Base-by-base conservation (phyloP, 2,888 invertebrate genomes). In the Erannis defoliaria region DNA sequence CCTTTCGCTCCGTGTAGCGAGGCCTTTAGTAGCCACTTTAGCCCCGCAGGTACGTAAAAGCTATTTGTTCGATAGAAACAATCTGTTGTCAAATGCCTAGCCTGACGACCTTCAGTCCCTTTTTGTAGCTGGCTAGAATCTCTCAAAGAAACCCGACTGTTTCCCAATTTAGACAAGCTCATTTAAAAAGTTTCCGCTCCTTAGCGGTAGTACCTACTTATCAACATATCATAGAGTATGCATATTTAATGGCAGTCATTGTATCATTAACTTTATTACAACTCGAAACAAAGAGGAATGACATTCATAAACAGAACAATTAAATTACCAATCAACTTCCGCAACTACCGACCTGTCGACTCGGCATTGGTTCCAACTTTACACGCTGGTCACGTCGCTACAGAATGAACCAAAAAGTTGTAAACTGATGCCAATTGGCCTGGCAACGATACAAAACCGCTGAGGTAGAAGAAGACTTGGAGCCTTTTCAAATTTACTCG, bases 321-420 rank as follows among this genome's bases (percentile, higher is more conserved):
- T 12, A 43, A 45, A 45, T 55, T 55, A 55, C 12, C 55, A 35
- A 55, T 55, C 55, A 45, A 37, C n/a, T 31, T 40, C 26, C 51
- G 29, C 10, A 29, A 38, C 29, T 8, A 18, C 26, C 40, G 29
- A 31, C 42, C 42, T 51, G 26, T 26, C 8, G 14, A 9, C 14
- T 45, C 21, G 42, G 21, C 21, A n/a, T n/a, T 10, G 45, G 16
- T 9, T 12, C 31, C 6, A 16, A 21, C 10, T 43, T 64, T 64
- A 2, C 33, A 60, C 37, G 5, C 64, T 1, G 18, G 9, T 31
- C 68, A 66, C 68, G 68, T 66, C 50, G 31, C 45, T 26, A 38
- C 33, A 18, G 53, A 64, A 66, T 60, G 57, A 66, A 64, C 64
- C 63, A 51, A 64, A 64, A 64, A 66, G 37, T 64, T 57, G 61